These are phyloP conservation scores for Silurus meridionalis DNA, from an alignment of 2,113 vertebrate genomes.

Conservation along the genomic window DNA sequence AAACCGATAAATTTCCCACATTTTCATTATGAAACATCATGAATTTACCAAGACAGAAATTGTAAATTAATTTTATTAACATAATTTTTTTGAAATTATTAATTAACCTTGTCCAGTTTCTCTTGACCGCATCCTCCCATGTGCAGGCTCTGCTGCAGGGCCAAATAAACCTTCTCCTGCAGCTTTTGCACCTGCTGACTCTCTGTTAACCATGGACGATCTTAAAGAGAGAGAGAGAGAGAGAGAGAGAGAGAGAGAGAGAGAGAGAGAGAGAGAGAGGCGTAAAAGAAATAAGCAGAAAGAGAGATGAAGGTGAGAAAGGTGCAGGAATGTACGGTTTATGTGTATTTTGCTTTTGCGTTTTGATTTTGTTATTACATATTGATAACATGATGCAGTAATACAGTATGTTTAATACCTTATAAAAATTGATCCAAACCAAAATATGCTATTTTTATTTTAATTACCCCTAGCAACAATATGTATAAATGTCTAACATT, in stretches of 20 bases:
- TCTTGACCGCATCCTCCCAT: slow-evolving; percentile 77
- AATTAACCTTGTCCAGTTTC: slow-evolving; percentile 73
- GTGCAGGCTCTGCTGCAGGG: slow-evolving; percentile 83
- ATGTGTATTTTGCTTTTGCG: not conserved
- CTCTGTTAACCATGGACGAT: slow-evolving; percentile 85
- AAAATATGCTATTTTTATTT: not conserved
- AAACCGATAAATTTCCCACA: not conserved
- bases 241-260: slow-evolving; percentile 18
- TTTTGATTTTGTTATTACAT: not conserved
- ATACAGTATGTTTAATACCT: not conserved
- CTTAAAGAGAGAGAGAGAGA: slow-evolving; percentile 57
- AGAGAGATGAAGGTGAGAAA: slow-evolving; percentile 26
- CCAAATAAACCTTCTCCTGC: slow-evolving; percentile 85
- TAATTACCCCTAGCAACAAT: not conserved
- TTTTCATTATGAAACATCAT: not conserved
- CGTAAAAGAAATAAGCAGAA: not conserved
- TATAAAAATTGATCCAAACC: not conserved
- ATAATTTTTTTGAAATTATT: not conserved
- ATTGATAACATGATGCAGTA: not conserved
- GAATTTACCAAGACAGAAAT: not conserved
- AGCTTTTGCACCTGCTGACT: slow-evolving; percentile 85
- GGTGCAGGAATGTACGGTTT: not conserved
- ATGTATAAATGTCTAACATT: not conserved
- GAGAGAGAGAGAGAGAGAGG: not conserved
- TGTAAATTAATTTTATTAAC: not conserved